Percentiles rank a stretch among this genome's conserved stretches.
Evolutionary conservation across 2,888 invertebrate species (phyloP).

Genomic region (Agonopterix alstromeriana): DNA sequence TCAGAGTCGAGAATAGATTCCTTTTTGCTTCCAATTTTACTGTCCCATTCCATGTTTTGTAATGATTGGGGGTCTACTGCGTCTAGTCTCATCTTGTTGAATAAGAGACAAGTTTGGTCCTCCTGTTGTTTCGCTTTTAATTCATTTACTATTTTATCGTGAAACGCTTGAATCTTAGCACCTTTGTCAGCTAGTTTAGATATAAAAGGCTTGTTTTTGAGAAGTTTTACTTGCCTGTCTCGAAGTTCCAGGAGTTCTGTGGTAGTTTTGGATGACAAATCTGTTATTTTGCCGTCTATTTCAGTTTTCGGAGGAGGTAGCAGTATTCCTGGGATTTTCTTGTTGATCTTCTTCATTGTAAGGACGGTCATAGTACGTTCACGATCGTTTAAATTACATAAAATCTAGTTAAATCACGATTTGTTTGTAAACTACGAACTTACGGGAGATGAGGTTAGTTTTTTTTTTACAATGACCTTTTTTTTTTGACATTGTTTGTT

Average conservation of each 20-base stretch:
- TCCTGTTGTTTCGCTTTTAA: conserved; percentile 67
- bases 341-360: conserved; percentile 48
- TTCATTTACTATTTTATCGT: conserved; percentile 62
- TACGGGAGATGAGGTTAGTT: no score
- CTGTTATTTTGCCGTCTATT: conserved; percentile 71
- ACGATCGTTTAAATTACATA: no score
- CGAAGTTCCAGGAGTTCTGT: conserved; percentile 70
- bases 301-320: conserved; percentile 61
- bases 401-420: no score
- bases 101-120: conserved; percentile 64
- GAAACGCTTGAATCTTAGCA: conserved; percentile 66
- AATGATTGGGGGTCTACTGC: conserved; percentile 57
- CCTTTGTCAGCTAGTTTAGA: conserved; percentile 78
- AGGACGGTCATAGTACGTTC: conserved; percentile 15
- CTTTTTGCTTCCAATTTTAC: conserved; percentile 44
- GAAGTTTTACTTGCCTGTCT: conserved; percentile 73
- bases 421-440: no score
- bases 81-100: conserved; percentile 67
- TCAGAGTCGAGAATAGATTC: conserved; percentile 68
- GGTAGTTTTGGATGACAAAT: conserved; percentile 61
- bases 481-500: no score
- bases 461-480: no score
- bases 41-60: conserved; percentile 78
- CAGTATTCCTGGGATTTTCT: conserved; percentile 66
- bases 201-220: conserved; percentile 70